phyloP scores from a whole-genome alignment of 2,888 invertebrate genomes.

The Hedya salicella region DNA sequence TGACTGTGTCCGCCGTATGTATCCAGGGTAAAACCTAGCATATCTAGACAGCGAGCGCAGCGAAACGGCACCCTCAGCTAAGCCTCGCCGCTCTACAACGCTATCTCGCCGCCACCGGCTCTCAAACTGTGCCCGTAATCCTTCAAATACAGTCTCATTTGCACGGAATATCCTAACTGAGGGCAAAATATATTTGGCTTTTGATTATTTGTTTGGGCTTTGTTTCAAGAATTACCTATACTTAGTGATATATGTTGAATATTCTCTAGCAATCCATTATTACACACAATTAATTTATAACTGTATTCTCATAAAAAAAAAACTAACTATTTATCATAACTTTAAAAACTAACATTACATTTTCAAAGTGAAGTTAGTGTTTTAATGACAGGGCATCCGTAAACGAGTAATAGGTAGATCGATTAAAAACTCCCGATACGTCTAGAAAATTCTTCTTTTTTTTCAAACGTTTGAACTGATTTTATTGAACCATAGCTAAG shows the following conservation, averaged over 20 bases:
- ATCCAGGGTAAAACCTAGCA: slow-evolving; percentile 51
- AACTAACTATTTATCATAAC: no score
- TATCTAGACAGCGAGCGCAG: slow-evolving; percentile 50
- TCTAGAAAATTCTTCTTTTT: no score
- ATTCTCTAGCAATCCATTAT: no score
- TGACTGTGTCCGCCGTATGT: background rate
- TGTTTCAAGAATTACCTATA: background rate
- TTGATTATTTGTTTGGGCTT: background rate
- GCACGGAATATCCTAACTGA: background rate
- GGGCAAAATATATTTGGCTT: background rate
- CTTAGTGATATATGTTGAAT: background rate
- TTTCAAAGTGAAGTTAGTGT: no score
- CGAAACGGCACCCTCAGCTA: slow-evolving; percentile 51
- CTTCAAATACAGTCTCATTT: background rate
- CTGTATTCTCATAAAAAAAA: no score
- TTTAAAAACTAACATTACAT: no score
- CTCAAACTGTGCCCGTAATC: slow-evolving; percentile 51
- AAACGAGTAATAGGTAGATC: no score
- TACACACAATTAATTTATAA: no score
- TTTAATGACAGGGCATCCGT: no score
- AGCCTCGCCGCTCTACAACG: slow-evolving; percentile 56
- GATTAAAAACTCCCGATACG: no score
- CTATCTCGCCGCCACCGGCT: slow-evolving; percentile 53
- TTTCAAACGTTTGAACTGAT: no score
- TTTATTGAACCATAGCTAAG: no score